phyloP scores from a whole-genome alignment of 1,140 invertebrate genomes.

The Bombus sylvicola region DNA sequence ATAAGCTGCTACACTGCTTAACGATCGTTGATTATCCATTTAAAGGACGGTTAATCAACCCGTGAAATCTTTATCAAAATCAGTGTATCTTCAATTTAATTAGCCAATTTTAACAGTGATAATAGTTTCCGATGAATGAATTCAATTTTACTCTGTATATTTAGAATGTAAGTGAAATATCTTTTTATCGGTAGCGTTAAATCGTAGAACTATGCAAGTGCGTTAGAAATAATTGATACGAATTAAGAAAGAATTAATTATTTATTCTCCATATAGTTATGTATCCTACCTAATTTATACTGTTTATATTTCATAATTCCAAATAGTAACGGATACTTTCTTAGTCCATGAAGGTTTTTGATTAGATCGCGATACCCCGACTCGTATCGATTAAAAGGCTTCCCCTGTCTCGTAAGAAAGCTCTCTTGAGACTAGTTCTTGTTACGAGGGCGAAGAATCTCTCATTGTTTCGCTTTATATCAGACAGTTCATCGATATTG shows the following conservation, averaged over 20 bases:
- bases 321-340: too few species aligned
- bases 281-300: too few species aligned
- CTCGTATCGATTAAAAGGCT: not conserved
- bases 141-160: too few species aligned
- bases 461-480: slow-evolving; percentile 8
- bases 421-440: slow-evolving; percentile 17
- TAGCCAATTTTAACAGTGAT: not conserved
- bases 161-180: not conserved
- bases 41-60: not conserved
- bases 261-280: too few species aligned
- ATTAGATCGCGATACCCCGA: not conserved
- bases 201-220: too few species aligned
- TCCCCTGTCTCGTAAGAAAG: not conserved
- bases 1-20: not conserved
- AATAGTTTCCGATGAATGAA: too few species aligned
- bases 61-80: not conserved
- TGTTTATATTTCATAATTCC: too few species aligned
- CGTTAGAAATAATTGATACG: too few species aligned
- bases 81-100: not conserved
- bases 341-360: too few species aligned
- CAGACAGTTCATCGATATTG: not conserved
- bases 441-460: slow-evolving; percentile 15
- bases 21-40: not conserved
- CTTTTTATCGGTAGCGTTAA: not conserved
- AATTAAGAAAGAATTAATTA: too few species aligned